Conservation (phyloP, 2,888 invertebrate genomes). For the Diabrotica balteata region DNA sequence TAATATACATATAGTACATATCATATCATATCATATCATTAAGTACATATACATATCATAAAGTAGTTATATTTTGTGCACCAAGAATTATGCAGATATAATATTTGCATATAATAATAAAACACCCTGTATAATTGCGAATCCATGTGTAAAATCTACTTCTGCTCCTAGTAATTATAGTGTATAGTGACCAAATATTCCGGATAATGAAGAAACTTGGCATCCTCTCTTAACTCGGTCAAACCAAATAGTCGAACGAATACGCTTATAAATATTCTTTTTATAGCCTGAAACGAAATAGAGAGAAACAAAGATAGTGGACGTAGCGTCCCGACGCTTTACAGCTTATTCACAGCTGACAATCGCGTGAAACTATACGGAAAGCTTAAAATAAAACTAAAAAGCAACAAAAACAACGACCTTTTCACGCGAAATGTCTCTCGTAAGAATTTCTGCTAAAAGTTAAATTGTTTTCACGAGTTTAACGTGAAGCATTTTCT, state of each 20-base stretch:
- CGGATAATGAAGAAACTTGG: too few species aligned
- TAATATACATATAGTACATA: too few species aligned
- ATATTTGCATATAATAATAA: too few species aligned
- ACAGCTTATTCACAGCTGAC: slow-evolving; percentile 8
- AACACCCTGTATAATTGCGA: too few species aligned
- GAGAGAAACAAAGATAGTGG: not conserved
- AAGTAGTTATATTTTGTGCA: too few species aligned
- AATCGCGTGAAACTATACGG: slow-evolving; percentile 6
- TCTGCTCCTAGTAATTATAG: too few species aligned
- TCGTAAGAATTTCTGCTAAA: not conserved
- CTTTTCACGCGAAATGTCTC: slow-evolving; percentile 2
- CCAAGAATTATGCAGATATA: too few species aligned
- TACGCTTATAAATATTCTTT: slow-evolving; percentile 8
- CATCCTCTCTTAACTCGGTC: too few species aligned
- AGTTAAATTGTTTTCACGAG: not conserved
- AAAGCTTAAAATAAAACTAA: slow-evolving; percentile 4
- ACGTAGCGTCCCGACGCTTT: not conserved
- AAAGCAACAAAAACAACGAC: slow-evolving; percentile 2
- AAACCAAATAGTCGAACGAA: not conserved
- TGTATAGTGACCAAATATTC: too few species aligned
- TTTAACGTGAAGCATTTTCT: not conserved
- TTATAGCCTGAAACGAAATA: not conserved
- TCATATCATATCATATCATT: too few species aligned
- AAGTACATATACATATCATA: too few species aligned
- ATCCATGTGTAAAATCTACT: too few species aligned